Percentiles rank a stretch among this genome's conserved stretches.
Conservation (phyloP, 1,140 invertebrate species). For the Aphaenogaster rudis region DNA sequence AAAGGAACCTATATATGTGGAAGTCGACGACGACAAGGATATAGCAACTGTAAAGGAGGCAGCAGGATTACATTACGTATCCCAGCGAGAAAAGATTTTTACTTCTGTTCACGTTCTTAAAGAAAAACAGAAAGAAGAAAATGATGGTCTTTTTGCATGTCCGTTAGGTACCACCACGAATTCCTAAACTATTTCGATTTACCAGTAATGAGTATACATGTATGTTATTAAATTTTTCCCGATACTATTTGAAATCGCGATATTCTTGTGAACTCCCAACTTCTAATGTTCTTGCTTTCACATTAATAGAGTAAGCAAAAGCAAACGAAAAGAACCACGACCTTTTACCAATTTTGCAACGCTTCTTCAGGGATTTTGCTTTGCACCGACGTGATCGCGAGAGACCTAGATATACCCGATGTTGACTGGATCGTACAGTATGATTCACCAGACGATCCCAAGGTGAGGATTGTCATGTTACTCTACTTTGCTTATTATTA, state of each 20-base stretch:
- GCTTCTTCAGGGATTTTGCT: conserved; percentile 96
- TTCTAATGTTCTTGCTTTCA: not conserved
- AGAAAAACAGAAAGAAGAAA: conserved; percentile 99
- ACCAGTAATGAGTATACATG: conserved; percentile 98
- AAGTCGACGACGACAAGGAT: conserved; percentile 95
- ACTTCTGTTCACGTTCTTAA: conserved; percentile 99
- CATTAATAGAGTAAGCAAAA: conserved; percentile 96
- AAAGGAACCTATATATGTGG: conserved; percentile 98
- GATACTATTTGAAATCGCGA: conserved; percentile 1
- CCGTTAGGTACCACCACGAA: conserved; percentile 99
- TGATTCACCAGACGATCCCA: conserved; percentile 99
- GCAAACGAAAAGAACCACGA: conserved; percentile 98
- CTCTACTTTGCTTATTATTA: not conserved
- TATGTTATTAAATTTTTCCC: conserved; percentile 87
- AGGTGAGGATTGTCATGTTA: conserved; percentile 87
- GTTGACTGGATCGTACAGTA: conserved; percentile 99
- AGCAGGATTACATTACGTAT: conserved; percentile 95
- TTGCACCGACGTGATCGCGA: conserved; percentile 99
- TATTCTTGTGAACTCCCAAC: conserved; percentile 22
- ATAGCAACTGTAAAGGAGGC: conserved; percentile 95
- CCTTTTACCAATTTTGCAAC: conserved; percentile 99
- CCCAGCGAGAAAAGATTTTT: conserved; percentile 98
- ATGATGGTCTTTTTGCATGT: conserved; percentile 99
- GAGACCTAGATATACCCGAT: conserved; percentile 98
- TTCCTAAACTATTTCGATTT: conserved; percentile 99